Conservation (phyloP, 2,797 vertebrate species). For the Euthynnus affinis region DNA sequence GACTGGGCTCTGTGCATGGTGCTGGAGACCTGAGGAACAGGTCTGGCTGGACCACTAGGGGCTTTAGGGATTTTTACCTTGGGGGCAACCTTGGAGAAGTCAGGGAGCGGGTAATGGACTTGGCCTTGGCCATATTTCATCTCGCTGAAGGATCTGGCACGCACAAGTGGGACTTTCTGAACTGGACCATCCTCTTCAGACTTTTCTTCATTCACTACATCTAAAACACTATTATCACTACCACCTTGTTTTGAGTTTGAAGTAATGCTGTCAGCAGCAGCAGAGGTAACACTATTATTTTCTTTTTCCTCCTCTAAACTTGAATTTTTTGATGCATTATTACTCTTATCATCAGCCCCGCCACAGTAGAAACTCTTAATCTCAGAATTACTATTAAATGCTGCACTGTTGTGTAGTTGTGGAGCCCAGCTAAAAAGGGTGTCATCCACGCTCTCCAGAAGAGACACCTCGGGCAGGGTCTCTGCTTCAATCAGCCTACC, state of each 20-base stretch:
- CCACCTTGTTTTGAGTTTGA: conserved; percentile 39
- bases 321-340: conserved; percentile 13
- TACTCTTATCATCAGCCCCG: conserved; percentile 17
- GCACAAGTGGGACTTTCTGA: conserved; percentile 65
- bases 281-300: conserved; percentile 9
- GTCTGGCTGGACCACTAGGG: conserved; percentile 49
- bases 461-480: conserved; percentile 90
- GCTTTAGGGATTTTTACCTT: conserved; percentile 87
- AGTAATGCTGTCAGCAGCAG: conserved; percentile 30
- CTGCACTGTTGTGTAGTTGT: conserved; percentile 26
- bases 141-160: conserved; percentile 74
- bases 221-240: not conserved
- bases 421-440: conserved; percentile 64
- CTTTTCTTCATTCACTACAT: conserved; percentile 17
- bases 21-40: conserved; percentile 60
- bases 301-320: conserved; percentile 32
- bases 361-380: conserved; percentile 15
- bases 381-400: conserved; percentile 8
- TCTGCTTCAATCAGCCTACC: conserved; percentile 87
- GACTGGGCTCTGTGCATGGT: conserved; percentile 76
- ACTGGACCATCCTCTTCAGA: conserved; percentile 17
- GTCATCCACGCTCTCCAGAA: conserved; percentile 86
- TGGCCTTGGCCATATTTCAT: conserved; percentile 86
- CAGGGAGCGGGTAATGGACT: conserved; percentile 83
- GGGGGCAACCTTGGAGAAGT: conserved; percentile 86